Conservation (phyloP, 2,113 vertebrate species). For the Chiloscyllium plagiosum region DNA sequence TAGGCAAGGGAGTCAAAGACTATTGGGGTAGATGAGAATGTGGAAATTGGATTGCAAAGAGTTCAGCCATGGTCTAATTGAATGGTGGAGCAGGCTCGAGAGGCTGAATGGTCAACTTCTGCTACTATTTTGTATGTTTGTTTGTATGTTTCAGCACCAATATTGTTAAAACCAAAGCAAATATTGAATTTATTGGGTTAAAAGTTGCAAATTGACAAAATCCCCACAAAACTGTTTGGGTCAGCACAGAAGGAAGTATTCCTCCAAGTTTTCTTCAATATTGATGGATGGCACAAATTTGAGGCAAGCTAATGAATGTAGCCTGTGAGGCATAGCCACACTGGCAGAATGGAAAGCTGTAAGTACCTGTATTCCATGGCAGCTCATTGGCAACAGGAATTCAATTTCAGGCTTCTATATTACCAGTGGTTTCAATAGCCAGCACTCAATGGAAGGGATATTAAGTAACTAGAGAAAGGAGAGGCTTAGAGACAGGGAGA, state of each 20-base stretch:
- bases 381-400: not conserved
- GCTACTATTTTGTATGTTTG: no score
- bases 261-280: not conserved
- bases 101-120: no score
- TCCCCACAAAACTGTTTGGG: not conserved
- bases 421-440: not conserved
- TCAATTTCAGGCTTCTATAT: not conserved
- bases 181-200: not conserved
- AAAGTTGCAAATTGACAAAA: not conserved
- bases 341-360: no score
- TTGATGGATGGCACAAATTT: not conserved
- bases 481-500: not conserved
- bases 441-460: not conserved
- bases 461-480: not conserved
- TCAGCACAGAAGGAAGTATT: not conserved
- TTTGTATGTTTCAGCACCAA: not conserved
- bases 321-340: not conserved
- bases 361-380: not conserved
- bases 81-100: no score
- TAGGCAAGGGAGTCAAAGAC: no score
- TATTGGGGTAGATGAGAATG: no score
- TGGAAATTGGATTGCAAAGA: no score
- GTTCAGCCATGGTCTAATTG: no score
- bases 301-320: not conserved
- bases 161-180: not conserved